phyloP scores from a whole-genome alignment of 2,797 vertebrate genomes.

The Sylvia borin region DNA sequence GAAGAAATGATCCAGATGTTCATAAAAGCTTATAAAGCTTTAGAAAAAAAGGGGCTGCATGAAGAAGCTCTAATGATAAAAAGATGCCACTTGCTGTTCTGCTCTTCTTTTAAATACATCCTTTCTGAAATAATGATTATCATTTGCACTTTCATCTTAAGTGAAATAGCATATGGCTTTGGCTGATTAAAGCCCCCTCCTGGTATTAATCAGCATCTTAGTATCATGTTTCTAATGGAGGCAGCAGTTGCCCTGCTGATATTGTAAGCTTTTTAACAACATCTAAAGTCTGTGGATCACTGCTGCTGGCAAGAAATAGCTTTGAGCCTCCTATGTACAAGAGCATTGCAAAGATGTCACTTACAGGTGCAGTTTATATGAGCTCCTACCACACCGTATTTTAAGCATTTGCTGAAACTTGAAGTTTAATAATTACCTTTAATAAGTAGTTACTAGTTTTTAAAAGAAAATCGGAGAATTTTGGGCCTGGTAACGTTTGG shows the following conservation, averaged over 20 bases:
- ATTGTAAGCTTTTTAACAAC: constrained; percentile 72
- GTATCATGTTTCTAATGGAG: constrained; percentile 77
- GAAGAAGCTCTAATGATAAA: constrained; percentile 73
- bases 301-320: constrained; percentile 48
- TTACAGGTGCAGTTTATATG: constrained; percentile 61
- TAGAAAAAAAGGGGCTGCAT: constrained; percentile 52
- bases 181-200: constrained; percentile 80
- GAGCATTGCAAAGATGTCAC: constrained; percentile 32
- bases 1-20: constrained; percentile 77
- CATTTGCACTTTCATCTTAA: constrained; percentile 79
- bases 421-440: constrained; percentile 11
- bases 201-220: constrained; percentile 79
- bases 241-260: constrained; percentile 73
- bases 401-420: constrained; percentile 5
- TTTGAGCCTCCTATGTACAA: constrained; percentile 38
- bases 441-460: not conserved
- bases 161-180: constrained; percentile 79
- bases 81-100: constrained; percentile 77
- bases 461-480: not conserved
- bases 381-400: constrained; percentile 7
- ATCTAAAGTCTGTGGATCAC: constrained; percentile 66
- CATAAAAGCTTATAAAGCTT: constrained; percentile 67
- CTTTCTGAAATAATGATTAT: constrained; percentile 78
- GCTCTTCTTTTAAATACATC: constrained; percentile 76
- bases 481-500: not conserved